A percentile compares a stretch with the other conserved stretches of the same genome.
Conservation (phyloP, 2,113 vertebrate genomes). For the Noctilio leporinus region DNA sequence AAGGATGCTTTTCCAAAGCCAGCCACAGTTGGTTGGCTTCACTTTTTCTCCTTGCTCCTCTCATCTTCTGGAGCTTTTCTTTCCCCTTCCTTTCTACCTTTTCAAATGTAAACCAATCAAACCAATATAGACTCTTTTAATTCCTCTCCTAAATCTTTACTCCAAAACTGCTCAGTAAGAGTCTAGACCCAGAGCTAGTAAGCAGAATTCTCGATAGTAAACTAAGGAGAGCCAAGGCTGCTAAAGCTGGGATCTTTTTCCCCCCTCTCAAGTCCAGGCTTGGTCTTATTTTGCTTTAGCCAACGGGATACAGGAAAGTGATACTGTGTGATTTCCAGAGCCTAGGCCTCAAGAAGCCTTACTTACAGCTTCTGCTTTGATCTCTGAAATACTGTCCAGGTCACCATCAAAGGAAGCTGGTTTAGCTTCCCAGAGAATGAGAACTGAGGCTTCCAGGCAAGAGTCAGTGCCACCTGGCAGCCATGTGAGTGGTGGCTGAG, state of each 20-base stretch:
- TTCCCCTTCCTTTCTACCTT: background rate
- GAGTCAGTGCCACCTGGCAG: fast-evolving
- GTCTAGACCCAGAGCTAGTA: background rate
- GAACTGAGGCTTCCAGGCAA: background rate
- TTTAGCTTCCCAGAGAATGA: background rate
- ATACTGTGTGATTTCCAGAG: background rate
- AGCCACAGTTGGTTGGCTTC: background rate
- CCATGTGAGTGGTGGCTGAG: fast-evolving
- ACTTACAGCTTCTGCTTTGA: background rate
- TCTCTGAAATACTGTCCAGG: background rate
- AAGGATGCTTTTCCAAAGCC: background rate
- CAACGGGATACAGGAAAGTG: background rate
- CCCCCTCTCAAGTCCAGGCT: background rate
- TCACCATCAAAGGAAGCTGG: background rate
- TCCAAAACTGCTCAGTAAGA: background rate
- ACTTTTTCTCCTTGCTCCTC: background rate
- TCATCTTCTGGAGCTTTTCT: background rate
- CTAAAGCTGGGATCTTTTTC: background rate
- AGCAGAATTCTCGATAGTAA: background rate
- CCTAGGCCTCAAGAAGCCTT: background rate
- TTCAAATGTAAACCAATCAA: background rate
- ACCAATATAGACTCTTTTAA: background rate
- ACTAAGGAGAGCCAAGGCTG: background rate
- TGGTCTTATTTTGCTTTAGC: background rate
- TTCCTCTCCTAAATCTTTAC: background rate